Base-by-base conservation (phyloP, 2,797 vertebrate species). In the Anguilla marmorata region DNA sequence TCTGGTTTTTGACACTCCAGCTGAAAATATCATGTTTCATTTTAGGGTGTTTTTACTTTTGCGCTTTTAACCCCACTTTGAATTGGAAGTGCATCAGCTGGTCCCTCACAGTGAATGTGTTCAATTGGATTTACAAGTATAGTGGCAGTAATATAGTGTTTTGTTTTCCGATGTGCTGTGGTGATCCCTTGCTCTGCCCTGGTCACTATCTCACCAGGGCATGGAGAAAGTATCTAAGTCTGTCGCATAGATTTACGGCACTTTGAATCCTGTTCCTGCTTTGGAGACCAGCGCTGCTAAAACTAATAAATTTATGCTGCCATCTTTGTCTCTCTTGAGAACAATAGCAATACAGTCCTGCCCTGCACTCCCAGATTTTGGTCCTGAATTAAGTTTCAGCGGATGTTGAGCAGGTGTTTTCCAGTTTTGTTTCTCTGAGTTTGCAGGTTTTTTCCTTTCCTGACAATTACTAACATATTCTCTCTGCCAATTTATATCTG, bases 221-320 rank as follows among this genome's bases (percentile, higher is more conserved):
- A 85, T 56, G 24, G 58, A 72, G 74, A 69, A 87, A 87, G 91
- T 94, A 94, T 95, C 93, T 93, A 6, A 86, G 92, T 93, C 93
- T 94, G 94, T 94, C 93, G 92, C 93, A 93, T 89, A 94, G 95
- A 95, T 95, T 95, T 95, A 95, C 89, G 92, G 94, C n/a, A 89
- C 91, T 92, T 93, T 92, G 94, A 93, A 95, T 94, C 93, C 94
- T 92, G 94, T 92, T 85, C 90, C 92, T 92, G 93, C 95, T 48
- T 95, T 94, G 92, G 94, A 94, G 94, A 95, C 93, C 91, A n/a
- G 89, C 91, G 91, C 94, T 93, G 93, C 92, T 92, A 92, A 87
- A 85, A 92, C 92, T 95, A 94, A 95, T 95, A 95, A 95, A 95
- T 95, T 93, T 95, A 94, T 94, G 89, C 91, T 93, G 92, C 90